phyloP scores from a whole-genome alignment of 2,797 vertebrate species.

The Channallabes apus region DNA sequence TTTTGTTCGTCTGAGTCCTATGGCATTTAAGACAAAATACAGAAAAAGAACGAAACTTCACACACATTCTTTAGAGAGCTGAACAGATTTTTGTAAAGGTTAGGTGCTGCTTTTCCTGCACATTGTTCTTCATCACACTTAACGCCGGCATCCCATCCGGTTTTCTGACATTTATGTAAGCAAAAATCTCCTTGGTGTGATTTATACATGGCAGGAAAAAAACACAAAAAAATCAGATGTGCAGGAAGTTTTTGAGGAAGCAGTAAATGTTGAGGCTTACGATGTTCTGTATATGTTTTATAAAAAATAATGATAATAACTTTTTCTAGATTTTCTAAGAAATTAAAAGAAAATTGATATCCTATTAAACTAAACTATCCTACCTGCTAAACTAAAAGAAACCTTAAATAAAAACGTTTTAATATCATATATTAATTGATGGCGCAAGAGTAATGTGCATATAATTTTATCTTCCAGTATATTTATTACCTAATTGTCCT shows the following conservation, averaged over 20 bases:
- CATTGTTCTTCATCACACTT: conserved; percentile 30
- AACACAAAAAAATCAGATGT: neutral
- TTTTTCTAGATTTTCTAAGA: neutral
- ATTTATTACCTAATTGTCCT: conserved; percentile 17
- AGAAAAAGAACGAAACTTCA: conserved; percentile 3
- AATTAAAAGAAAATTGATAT: neutral
- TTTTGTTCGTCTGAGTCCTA: conserved; percentile 13
- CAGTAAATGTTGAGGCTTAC: neutral
- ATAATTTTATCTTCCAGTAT: too few relatives aligned
- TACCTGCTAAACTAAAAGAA: too few relatives aligned
- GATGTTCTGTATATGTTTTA: neutral
- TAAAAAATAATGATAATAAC: neutral
- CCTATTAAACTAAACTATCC: too few relatives aligned
- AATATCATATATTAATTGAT: neutral
- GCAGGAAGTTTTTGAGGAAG: neutral
- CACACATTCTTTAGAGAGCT: conserved; percentile 9
- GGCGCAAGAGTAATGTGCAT: too few relatives aligned
- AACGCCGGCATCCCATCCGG: neutral
- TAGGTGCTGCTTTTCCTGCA: conserved; percentile 17
- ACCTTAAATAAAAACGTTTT: too few relatives aligned
- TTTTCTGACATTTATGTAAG: conserved; percentile 32
- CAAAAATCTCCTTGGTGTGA: conserved; percentile 14
- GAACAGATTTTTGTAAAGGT: conserved; percentile 22
- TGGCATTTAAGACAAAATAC: conserved; percentile 38
- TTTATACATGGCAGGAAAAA: neutral